These are phyloP conservation scores for Trichacis sp. DNA, from an alignment of 2,888 invertebrate genomes.

Conservation along the genomic window DNA sequence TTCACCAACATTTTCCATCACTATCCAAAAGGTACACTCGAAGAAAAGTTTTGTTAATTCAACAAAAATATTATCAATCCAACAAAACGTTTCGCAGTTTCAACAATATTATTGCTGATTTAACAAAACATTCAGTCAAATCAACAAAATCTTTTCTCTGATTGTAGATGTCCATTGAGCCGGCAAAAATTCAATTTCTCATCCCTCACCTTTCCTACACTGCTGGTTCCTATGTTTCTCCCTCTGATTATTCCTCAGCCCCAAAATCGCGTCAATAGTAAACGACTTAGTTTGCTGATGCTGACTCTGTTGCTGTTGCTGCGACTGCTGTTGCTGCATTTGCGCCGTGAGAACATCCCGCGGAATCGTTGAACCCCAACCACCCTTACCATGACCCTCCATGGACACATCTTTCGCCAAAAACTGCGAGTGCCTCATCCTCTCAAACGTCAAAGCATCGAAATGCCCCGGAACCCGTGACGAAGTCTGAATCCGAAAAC, in stretches of 20 bases:
- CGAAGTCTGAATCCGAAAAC: conserved; percentile 54
- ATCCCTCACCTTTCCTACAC: conserved; percentile 57
- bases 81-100: no score
- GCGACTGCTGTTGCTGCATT: conserved; percentile 52
- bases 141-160: no score
- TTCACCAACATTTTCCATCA: no score
- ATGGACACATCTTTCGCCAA: conserved; percentile 31
- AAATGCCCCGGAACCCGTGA: conserved; percentile 50
- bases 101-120: no score
- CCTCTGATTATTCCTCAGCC: conserved; percentile 73
- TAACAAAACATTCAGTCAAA: no score
- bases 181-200: no score
- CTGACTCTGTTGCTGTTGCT: conserved; percentile 56
- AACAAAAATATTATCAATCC: no score
- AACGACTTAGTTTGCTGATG: conserved; percentile 78
- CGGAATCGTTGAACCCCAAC: conserved; percentile 38
- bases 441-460: conserved; percentile 58
- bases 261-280: conserved; percentile 89
- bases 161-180: no score
- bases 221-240: conserved; percentile 62
- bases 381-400: conserved; percentile 22
- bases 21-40: no score
- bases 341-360: conserved; percentile 50
- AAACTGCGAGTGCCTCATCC: conserved; percentile 55
- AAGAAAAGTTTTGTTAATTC: no score